Percentiles rank a stretch among this genome's conserved stretches.
These are phyloP conservation scores for Nymphalis urticae DNA, from an alignment of 2,888 invertebrate species.

Conservation along the genomic window DNA sequence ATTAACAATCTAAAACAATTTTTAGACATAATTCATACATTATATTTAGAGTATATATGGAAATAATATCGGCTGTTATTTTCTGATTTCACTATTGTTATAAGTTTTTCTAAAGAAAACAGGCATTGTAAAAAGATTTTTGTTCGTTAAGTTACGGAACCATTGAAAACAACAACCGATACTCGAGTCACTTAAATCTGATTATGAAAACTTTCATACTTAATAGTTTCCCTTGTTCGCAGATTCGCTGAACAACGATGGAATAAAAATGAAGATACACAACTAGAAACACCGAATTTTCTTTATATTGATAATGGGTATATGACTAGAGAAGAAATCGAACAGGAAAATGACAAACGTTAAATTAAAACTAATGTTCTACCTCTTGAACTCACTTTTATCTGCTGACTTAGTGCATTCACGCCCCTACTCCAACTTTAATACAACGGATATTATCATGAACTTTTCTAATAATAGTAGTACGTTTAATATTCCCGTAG, in stretches of 20 bases:
- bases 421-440: conserved; percentile 60
- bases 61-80: too few relatives aligned
- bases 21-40: too few relatives aligned
- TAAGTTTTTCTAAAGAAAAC: conserved; percentile 5
- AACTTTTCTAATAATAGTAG: conserved; percentile 61
- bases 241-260: conserved; percentile 44
- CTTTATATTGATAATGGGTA: conserved; percentile 48
- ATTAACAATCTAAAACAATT: too few relatives aligned
- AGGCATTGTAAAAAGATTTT: conserved; percentile 16
- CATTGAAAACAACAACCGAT: not conserved
- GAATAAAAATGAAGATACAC: conserved; percentile 39
- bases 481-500: conserved; percentile 66
- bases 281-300: conserved; percentile 38
- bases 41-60: too few relatives aligned
- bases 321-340: conserved; percentile 44
- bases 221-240: conserved; percentile 52
- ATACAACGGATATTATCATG: conserved; percentile 57
- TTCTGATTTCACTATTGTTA: not conserved
- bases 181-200: conserved; percentile 31
- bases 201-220: conserved; percentile 44
- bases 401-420: conserved; percentile 68
- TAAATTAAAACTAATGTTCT: conserved; percentile 76
- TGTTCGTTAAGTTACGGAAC: conserved; percentile 20
- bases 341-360: conserved; percentile 70
- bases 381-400: conserved; percentile 64